phyloP scores from a whole-genome alignment of 2,888 invertebrate species.

The Gastracanthus pulcherrimus region DNA sequence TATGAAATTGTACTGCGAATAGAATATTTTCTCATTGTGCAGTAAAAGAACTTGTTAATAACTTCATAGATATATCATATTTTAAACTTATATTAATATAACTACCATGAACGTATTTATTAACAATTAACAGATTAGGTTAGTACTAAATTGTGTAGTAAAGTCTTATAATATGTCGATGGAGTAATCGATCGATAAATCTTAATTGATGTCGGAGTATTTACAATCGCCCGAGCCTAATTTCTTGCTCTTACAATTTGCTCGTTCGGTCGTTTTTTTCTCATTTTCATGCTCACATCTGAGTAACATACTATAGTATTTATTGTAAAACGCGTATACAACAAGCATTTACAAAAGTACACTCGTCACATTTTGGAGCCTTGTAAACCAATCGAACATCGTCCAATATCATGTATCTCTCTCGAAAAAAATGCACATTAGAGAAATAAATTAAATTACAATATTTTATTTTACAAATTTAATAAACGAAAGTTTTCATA shows the following conservation, averaged over 20 bases:
- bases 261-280: not conserved
- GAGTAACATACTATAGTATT: not conserved
- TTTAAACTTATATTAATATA: not conserved
- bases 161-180: not conserved
- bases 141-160: not conserved
- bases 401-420: not conserved
- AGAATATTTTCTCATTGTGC: not conserved
- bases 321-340: slow-evolving; percentile 7
- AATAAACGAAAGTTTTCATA: not conserved
- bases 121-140: not conserved
- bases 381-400: slow-evolving; percentile 11
- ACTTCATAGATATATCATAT: not conserved
- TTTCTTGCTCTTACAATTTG: not conserved
- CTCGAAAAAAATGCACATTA: not conserved
- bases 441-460: not conserved
- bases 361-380: slow-evolving; percentile 15
- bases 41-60: not conserved
- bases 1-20: not conserved
- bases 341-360: slow-evolving; percentile 44
- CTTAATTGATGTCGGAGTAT: slow-evolving; percentile 4
- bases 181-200: not conserved
- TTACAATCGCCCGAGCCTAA: slow-evolving; percentile 10
- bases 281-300: slow-evolving; percentile 1
- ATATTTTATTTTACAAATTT: not conserved
- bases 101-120: not conserved